Evolutionary conservation across 2,797 vertebrate genomes (phyloP), one percentile per base, ranked within the genome.

Genomic region (Eospalax fontanierii): DNA sequence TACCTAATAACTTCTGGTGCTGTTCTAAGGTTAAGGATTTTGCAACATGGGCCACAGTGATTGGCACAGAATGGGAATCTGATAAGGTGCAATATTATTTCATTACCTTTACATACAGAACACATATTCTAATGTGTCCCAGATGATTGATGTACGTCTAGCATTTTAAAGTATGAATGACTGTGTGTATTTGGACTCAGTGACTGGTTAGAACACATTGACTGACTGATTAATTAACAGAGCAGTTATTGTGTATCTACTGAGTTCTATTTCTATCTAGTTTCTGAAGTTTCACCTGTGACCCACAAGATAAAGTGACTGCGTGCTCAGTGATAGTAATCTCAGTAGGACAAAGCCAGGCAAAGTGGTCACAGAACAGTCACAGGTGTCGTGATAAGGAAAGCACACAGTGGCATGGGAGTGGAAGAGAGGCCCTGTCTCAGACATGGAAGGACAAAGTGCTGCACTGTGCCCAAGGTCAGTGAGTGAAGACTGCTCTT

Each of bases 51-150:
- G 2, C 8, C 91, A 82, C 75, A 92, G 35, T 70, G 28, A 59
- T 4, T 92, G 71, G 46, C 46, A 57, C 2, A 4, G 19, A 35
- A 22, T 38, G 38, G 22, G 18, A n/a, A 78, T 90, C 35, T 84
- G 66, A 87, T 95, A 81, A 94, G 30, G 16, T 82, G 78, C 81
- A 6, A 65, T 87, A 28, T 68, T 84, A 63, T 66, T 79, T 16
- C 4, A 57, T 88, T 86, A 59, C 4, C 61, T 90, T 95, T 87
- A 68, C 70, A n/a, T 73, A 63, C 2, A 38, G 40, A 88, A 73
- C n/a, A 76, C 30, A 65, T 68, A 65, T 68, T 65, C 15, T 33
- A 70, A 18, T 33, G 50, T 63, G 19, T 66, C 9, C 50, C 24
- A 79, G 57, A 57, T 21, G 15, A 59, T 76, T 75, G 15, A 7